Evolutionary conservation across 2,113 vertebrate genomes (phyloP).

Genomic region (Eretmochelys imbricata): DNA sequence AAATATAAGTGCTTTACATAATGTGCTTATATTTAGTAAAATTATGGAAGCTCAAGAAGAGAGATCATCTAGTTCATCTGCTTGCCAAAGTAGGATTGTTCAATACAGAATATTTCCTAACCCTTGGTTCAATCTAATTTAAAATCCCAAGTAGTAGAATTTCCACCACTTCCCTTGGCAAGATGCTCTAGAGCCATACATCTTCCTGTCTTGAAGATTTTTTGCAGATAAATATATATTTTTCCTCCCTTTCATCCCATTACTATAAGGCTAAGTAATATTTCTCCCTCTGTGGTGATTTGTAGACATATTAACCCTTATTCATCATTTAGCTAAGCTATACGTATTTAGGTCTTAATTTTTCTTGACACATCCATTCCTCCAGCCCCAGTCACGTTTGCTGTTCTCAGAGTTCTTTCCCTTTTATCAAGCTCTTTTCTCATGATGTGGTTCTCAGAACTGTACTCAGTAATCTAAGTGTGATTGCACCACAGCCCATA

Average conservation of each 20-base stretch:
- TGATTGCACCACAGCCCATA: background rate
- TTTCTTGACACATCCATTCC: background rate
- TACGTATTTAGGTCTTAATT: background rate
- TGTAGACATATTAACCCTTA: background rate
- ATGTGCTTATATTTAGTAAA: background rate
- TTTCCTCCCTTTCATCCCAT: background rate
- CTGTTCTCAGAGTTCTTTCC: background rate
- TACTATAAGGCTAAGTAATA: background rate
- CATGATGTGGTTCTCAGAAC: background rate
- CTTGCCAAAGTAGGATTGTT: background rate
- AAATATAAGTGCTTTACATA: slow-evolving; percentile 34
- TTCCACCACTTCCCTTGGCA: background rate
- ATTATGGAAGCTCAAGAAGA: background rate
- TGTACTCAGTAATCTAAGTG: fast-evolving
- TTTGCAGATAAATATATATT: background rate
- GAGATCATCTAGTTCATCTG: background rate
- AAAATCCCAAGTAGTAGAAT: background rate
- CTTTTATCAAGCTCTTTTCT: background rate
- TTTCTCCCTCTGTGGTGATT: background rate
- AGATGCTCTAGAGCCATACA: background rate
- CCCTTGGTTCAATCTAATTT: background rate
- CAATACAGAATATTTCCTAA: background rate
- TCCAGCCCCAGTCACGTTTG: background rate
- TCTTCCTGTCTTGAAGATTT: background rate
- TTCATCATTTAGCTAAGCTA: background rate